These are phyloP conservation scores for Agonopterix heracliana DNA, from an alignment of 2,888 invertebrate genomes.

Conservation along the genomic window DNA sequence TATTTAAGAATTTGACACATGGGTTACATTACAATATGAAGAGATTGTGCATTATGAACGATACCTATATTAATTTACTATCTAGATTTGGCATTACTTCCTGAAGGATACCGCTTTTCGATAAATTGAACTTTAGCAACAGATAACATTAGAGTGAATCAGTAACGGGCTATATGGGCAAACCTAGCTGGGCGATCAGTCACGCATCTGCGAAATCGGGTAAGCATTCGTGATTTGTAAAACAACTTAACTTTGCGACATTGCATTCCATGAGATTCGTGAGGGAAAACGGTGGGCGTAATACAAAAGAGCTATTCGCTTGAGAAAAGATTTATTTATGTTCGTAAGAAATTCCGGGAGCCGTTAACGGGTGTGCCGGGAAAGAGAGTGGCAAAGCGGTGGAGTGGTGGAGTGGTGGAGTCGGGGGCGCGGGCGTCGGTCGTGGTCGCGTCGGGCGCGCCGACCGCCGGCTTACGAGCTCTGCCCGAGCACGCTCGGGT, in stretches of 20 bases:
- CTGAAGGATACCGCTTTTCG: slow-evolving; percentile 65
- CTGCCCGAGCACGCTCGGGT: slow-evolving; percentile 70
- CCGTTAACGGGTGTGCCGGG: slow-evolving; percentile 61
- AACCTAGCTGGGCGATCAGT: slow-evolving; percentile 68
- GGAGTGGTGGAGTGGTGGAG: slow-evolving; percentile 26
- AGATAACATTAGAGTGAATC: slow-evolving; percentile 34
- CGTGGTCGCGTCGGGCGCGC: slow-evolving; percentile 17
- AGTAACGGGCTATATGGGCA: slow-evolving; percentile 70
- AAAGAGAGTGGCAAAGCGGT: slow-evolving; percentile 41
- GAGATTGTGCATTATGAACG: slow-evolving; percentile 46
- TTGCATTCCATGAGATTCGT: slow-evolving; percentile 66
- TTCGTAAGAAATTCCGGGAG: slow-evolving; percentile 62
- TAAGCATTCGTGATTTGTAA: slow-evolving; percentile 18
- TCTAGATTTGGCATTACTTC: slow-evolving; percentile 66
- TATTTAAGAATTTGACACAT: slow-evolving; percentile 67
- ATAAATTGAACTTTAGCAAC: slow-evolving; percentile 12
- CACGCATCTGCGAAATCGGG: slow-evolving; percentile 69
- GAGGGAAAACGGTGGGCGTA: slow-evolving; percentile 49
- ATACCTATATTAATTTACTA: slow-evolving; percentile 46
- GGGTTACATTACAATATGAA: slow-evolving; percentile 59
- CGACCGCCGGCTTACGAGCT: slow-evolving; percentile 49
- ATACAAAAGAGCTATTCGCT: slow-evolving; percentile 65
- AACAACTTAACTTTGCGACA: slow-evolving; percentile 58
- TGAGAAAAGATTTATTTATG: slow-evolving; percentile 66
- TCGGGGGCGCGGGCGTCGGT: slow-evolving; percentile 25